These are phyloP conservation scores for Ganaspis brasiliensis DNA, from an alignment of 2,888 invertebrate species.

Conservation along the genomic window DNA sequence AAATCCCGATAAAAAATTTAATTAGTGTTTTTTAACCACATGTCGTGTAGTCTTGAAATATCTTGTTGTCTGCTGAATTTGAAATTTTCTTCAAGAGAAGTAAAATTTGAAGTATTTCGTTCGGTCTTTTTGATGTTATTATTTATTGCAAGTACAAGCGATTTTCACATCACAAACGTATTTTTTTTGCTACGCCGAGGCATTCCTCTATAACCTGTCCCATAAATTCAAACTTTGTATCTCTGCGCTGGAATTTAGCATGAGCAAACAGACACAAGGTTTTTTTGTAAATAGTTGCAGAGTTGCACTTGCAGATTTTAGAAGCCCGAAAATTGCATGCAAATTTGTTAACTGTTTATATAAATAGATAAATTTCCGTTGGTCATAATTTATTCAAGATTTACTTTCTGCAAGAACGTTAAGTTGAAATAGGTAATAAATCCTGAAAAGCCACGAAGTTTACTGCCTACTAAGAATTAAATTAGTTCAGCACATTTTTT, in stretches of 20 bases:
- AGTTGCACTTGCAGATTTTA: neutral
- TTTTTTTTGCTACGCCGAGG: neutral
- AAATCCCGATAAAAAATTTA: no score
- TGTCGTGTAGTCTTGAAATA: no score
- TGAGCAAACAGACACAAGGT: slow-evolving; percentile 11
- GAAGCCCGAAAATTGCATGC: neutral
- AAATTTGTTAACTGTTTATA: slow-evolving; percentile 5
- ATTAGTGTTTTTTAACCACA: no score
- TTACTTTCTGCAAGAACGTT: neutral
- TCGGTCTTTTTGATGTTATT: no score
- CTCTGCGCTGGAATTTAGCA: slow-evolving; percentile 15
- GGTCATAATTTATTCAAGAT: slow-evolving; percentile 7
- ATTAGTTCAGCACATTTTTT: neutral
- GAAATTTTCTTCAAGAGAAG: no score
- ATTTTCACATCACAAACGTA: neutral
- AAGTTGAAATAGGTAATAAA: slow-evolving; percentile 12
- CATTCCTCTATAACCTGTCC: slow-evolving; percentile 14
- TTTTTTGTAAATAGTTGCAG: neutral
- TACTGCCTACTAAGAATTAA: slow-evolving; percentile 3
- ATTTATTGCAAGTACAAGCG: neutral
- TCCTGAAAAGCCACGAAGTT: neutral
- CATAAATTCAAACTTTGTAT: slow-evolving; percentile 29
- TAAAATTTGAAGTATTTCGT: no score
- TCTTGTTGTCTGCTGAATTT: no score
- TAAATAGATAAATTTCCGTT: slow-evolving; percentile 20